Base-by-base conservation (phyloP, 2,888 invertebrate species). In the Harpalus rufipes region DNA sequence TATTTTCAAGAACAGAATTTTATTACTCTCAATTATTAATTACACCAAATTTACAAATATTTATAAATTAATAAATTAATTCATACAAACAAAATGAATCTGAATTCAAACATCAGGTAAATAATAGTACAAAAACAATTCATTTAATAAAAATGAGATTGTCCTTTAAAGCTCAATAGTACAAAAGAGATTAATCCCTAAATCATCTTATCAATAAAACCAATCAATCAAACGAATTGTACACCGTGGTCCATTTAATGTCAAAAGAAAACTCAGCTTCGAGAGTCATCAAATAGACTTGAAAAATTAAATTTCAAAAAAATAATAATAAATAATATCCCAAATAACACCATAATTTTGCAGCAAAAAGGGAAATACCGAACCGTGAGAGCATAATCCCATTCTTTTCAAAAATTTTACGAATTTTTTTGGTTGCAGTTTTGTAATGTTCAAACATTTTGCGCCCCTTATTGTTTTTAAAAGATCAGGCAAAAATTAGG, bases 361-460 rank as follows among this genome's bases (percentile, higher is more conserved):
- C 56, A 59, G 68, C 51, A 44, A 76, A 84, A 84, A 78, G 78
- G 84, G 84, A 84, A 84, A 84, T 78, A 84, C 84, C 84, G 80
- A 58, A 58, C 79, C 80, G 32, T 79, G 85, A 85, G 85, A 85
- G 85, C 44, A 85, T 85, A 85, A 85, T 79, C 68, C 80, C 72
- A 85, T 85, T 80, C 85, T 89, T 86, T 87, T 89, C 88, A 87
- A 65, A 81, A 86, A 86, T 90, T 91, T 91, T 90, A 88, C 90
- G 88, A 88, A 89, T 90, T 91, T 91, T 91, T 90, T 91, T 90
- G 88, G 87, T 87, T 88, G 88, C 89, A 89, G 87, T 87, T 88
- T 86, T 87, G 44, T 86, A 87, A 87, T 87, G 88, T 85, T 86
- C 86, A 86, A 86, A 84, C 81, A 81, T 79, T 88, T 87, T 85